phyloP scores from a whole-genome alignment of 2,113 vertebrate species.

The Scopus umbretta region DNA sequence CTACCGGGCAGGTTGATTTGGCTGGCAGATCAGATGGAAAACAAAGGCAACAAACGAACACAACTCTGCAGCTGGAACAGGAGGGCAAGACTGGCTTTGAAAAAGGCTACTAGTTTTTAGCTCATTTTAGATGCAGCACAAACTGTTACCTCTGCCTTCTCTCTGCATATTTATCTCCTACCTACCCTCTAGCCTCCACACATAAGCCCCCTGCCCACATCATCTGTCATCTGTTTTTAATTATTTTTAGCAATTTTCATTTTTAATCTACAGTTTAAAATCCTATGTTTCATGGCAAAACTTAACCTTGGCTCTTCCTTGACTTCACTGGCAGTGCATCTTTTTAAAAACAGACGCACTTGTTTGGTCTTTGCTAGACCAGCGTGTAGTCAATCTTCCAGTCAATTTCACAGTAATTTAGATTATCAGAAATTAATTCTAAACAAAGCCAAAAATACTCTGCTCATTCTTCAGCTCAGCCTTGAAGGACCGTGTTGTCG shows the following conservation, averaged over 20 bases:
- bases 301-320: not conserved
- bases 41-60: not conserved
- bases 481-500: not conserved
- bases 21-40: not conserved
- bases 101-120: not conserved
- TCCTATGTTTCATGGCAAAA: not conserved
- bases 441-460: not conserved
- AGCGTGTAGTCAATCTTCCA: not conserved
- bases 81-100: not conserved
- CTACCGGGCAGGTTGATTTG: not conserved
- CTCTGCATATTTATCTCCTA: not conserved
- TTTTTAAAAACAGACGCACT: not conserved
- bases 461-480: not conserved
- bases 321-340: not conserved
- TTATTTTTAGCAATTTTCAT: not conserved
- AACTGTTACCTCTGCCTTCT: not conserved
- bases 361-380: not conserved
- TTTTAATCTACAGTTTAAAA: not conserved
- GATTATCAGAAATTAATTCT: not conserved
- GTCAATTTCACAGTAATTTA: conserved; percentile 7
- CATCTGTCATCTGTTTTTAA: not conserved
- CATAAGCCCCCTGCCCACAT: not conserved
- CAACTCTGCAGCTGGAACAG: not conserved
- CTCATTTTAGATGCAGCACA: not conserved
- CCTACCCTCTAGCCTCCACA: not conserved